These are phyloP conservation scores for Zosterops hypoxanthus DNA, from an alignment of 2,113 vertebrate species.

Conservation along the genomic window DNA sequence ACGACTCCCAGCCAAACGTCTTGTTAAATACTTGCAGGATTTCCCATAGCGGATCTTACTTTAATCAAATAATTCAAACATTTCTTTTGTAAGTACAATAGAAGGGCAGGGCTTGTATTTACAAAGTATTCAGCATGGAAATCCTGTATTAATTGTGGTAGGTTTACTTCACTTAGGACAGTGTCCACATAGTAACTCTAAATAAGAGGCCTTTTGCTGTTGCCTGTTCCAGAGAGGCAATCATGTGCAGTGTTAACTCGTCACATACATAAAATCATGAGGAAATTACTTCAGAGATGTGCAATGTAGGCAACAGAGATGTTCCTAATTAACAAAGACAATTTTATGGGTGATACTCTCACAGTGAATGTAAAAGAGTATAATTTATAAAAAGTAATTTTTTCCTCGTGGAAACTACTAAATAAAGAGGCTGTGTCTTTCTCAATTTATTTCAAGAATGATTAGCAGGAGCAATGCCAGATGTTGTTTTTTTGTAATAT, in stretches of 20 bases:
- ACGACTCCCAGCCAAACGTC: slow-evolving; percentile 34
- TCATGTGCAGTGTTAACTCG: background rate
- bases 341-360: background rate
- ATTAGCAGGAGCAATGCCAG: background rate
- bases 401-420: slow-evolving; percentile 21
- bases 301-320: slow-evolving; percentile 9
- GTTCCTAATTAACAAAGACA: background rate
- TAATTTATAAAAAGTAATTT: slow-evolving; percentile 29
- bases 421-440: background rate
- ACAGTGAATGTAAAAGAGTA: background rate
- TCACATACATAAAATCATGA: background rate
- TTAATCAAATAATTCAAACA: slow-evolving; percentile 66
- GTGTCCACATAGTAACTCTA: slow-evolving; percentile 24
- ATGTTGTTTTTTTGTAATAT: background rate
- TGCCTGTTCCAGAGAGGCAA: background rate
- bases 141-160: slow-evolving; percentile 63
- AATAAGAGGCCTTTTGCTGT: slow-evolving; percentile 4
- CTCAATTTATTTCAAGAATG: background rate
- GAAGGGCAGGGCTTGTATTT: slow-evolving; percentile 68
- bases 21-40: slow-evolving; percentile 61
- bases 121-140: slow-evolving; percentile 57
- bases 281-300: slow-evolving; percentile 9
- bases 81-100: slow-evolving; percentile 65
- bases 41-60: slow-evolving; percentile 62
- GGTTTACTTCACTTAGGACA: background rate